Base-by-base conservation (phyloP, 2,888 invertebrate genomes). In the Nineta flava region DNA sequence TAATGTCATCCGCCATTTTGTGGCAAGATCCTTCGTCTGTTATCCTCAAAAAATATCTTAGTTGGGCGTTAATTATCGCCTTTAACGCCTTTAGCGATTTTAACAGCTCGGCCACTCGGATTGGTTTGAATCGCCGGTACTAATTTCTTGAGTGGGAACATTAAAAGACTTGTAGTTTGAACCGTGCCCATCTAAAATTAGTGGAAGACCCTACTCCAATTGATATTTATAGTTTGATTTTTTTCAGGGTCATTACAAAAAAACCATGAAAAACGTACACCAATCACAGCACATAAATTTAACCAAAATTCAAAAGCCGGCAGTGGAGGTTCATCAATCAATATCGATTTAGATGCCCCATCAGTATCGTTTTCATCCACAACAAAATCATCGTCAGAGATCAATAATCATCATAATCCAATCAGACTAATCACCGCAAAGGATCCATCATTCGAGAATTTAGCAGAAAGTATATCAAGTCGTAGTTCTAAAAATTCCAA, bases 401-500 rank as follows among this genome's bases (percentile, higher is more conserved):
- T 26, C 6, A 26, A 26, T 7, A 26, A 26, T 26, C 26, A 26
- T 7, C 26, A 26, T 7, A 48, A 43, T 43, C 48, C 48, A 50
- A 48, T 38, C 41, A 48, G 43, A 57, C 60, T 12, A 60, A 59
- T 60, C 59, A 60, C 48, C 55, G 58, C 21, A 56, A 55, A 19
- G 49, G 45, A 63, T 50, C 57, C 61, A 26, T 60, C 62, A 9
- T 58, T 62, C 1, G 41, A 53, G 21, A 60, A 62, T 50, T 55
- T 65, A 26, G 62, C 65, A 55, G 67, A 66, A 53, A 66, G 66
- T 51, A 66, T 66, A 53, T 67, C 65, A 54, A 67, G 67, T 53
- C 44, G 41, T 21, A 49, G 49, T 26, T 49, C 49, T 21, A 45
- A 35, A 45, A 49, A 49, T 19, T 48, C 48, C 21, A 49, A 52